Evolutionary conservation across 1,140 invertebrate species (phyloP).

Genomic region (Thaumatotibia leucotreta): DNA sequence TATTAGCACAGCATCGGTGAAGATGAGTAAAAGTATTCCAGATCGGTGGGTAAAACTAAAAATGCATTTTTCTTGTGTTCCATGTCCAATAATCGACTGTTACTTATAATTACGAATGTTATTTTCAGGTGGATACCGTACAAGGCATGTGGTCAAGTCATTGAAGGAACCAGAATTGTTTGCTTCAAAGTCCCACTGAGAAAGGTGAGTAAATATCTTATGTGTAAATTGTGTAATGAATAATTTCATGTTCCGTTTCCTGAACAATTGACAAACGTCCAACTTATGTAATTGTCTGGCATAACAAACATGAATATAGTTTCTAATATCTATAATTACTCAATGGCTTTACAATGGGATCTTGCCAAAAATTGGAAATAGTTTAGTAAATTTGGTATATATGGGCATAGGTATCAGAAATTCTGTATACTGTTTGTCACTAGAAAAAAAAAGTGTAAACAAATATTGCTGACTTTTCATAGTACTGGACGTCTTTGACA

Average conservation of each 20-base stretch:
- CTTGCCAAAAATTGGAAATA: neutral
- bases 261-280: neutral
- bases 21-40: constrained; percentile 31
- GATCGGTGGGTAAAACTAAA: constrained; percentile 38
- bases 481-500: too few species aligned
- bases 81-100: neutral
- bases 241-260: neutral
- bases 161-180: constrained; percentile 83
- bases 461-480: too few species aligned
- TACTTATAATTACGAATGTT: constrained; percentile 20
- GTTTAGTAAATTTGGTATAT: neutral
- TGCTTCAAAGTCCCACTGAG: constrained; percentile 88
- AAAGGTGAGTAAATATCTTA: constrained; percentile 75
- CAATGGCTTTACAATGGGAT: neutral
- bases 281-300: constrained; percentile 16
- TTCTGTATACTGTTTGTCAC: too few species aligned
- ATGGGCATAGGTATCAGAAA: too few species aligned
- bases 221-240: neutral
- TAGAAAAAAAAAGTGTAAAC: too few species aligned
- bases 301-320: neutral
- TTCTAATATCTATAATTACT: neutral
- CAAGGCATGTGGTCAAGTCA: constrained; percentile 79
- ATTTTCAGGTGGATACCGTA: constrained; percentile 84
- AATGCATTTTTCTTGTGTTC: neutral
- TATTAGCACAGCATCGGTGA: neutral